Base-by-base conservation (phyloP, 2,113 vertebrate genomes). In the Urocolius indicus region DNA sequence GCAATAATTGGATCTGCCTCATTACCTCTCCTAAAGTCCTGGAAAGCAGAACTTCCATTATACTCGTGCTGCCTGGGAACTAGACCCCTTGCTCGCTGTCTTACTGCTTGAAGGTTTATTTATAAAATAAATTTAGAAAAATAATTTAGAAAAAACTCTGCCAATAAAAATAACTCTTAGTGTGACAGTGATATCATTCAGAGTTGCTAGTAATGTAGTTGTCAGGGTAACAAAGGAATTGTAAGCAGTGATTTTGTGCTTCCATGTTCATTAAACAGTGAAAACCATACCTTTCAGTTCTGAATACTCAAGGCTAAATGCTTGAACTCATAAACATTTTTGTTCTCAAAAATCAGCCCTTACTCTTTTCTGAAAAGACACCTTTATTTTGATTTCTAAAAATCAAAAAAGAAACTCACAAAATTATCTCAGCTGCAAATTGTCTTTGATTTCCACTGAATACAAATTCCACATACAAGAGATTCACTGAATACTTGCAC, bases 351-450 rank as follows among this genome's bases (percentile, higher is more conserved):
- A n/a, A n/a, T n/a, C n/a, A n/a, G n/a, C n/a, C n/a, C n/a, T n/a
- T n/a, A n/a, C n/a, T n/a, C n/a, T n/a, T n/a, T n/a, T n/a, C n/a
- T 61, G 13, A 66, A 88, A 84, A 89, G 6, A 34, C 22, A 52
- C 4, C 27, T 77, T 57, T 57, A 54, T 48, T 76, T 22, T 58
- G 10, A 48, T 91, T 89, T 71, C n/a, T 52, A 20, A 14, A 69
- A 62, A 5, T 54, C 1, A 1, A 10, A 11, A 2, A 3, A 71
- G n/a, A 83, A 75, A 67, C 27, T 13, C 13, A 58, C 0, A 1
- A 34, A 61, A 75, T 57, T 24, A 21, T 61, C 30, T 69, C 15
- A 65, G 5, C 10, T 6, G 8, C 30, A 69, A 16, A 14, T 2
- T 75, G 29, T n/a, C n/a, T n/a, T n/a, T n/a, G n/a, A 48, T 71